phyloP scores from a whole-genome alignment of 2,888 invertebrate genomes.

The Chesias legatella region DNA sequence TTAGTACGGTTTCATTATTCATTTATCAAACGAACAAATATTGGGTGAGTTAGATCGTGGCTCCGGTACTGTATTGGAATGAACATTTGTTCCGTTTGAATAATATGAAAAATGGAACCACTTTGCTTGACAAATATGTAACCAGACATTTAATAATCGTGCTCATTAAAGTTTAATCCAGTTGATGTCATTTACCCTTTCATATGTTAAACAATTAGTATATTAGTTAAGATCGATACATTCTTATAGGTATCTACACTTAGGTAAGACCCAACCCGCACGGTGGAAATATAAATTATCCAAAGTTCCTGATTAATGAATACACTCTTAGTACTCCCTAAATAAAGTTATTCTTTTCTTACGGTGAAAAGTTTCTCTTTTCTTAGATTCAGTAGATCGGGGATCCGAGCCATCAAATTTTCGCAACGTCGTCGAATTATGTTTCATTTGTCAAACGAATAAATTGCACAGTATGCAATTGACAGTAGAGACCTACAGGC shows the following conservation, averaged over 20 bases:
- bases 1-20: neutral
- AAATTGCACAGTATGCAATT: too few species aligned
- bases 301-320: constrained; percentile 14
- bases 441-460: neutral
- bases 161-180: neutral
- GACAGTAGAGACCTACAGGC: neutral
- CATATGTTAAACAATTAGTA: constrained; percentile 3
- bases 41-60: too few species aligned
- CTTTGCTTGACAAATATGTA: constrained; percentile 8
- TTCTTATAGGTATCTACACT: constrained; percentile 2
- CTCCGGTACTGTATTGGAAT: too few species aligned
- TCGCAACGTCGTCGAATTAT: too few species aligned
- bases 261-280: constrained; percentile 12
- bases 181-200: constrained; percentile 4
- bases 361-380: neutral
- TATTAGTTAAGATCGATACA: constrained; percentile 1
- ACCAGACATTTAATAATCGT: too few species aligned
- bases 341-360: neutral
- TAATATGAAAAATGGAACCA: constrained; percentile 5
- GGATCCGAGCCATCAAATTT: neutral
- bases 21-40: neutral
- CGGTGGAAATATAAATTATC: constrained; percentile 15
- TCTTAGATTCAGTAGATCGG: neutral
- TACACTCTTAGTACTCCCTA: constrained; percentile 2
- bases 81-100: too few species aligned